Evolutionary conservation across 2,797 vertebrate genomes (phyloP), one percentile per base, ranked within the genome.

Genomic region (Acanthis flammea): DNA sequence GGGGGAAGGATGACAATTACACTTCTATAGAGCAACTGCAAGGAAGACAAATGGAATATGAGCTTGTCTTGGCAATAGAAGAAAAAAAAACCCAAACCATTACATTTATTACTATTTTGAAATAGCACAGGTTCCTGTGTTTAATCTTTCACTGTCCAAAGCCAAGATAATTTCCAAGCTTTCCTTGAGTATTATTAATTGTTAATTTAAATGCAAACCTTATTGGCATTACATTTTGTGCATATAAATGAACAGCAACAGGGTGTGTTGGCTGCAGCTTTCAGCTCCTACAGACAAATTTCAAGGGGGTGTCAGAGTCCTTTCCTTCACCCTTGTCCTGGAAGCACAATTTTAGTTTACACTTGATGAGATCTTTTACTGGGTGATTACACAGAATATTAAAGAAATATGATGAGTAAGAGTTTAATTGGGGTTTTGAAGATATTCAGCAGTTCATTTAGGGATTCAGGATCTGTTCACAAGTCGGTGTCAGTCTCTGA

Each of bases 81-180:
- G 14, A 54, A 63, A 84, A 47, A 41, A 7, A 5, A 16, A 0
- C 4, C 5, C 4, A 55, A 51, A 33, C 0, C 9, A 47, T 25
- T 48, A 80, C 68, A 42, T 42, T 30, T 23, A 18, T 47, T 45
- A 18, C 4, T 35, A 1, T 54, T 90, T 74, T 83, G 30, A 86
- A 92, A 47, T 62, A 91, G 3, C 22, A n/a, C 48, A 42, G 6
- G 2, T 67, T 82, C 45, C 4, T 13, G 1, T 55, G 19, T 76
- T 85, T 84, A 79, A 47, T 87, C 10, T 67, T 91, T 79, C 33
- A 48, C 10, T 72, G 14, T 48, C 35, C 12, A 92, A 90, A 90
- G 15, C 33, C 23, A 65, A 80, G n/a, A 21, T 42, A 65, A 55
- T 23, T 45, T 86, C 16, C 8, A 47, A 9, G 21, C n/a, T 92